These are phyloP conservation scores for Saxicola maurus DNA, from an alignment of 2,797 vertebrate species.

Conservation along the genomic window DNA sequence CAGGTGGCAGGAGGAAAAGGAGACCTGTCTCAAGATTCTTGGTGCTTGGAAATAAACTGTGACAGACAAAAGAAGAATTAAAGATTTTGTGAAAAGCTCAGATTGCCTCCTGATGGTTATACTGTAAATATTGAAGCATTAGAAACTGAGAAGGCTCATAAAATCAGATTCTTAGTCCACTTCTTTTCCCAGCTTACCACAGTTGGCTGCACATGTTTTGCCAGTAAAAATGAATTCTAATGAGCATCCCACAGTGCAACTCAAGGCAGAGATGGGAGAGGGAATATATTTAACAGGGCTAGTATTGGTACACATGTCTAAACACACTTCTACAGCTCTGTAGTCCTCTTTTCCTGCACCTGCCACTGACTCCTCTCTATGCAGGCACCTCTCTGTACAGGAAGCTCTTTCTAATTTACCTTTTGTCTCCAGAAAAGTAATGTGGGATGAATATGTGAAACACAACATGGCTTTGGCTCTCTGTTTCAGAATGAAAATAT, in stretches of 20 bases:
- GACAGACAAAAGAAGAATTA: not conserved
- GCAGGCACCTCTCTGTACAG: not conserved
- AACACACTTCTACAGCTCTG: not conserved
- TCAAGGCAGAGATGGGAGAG: not conserved
- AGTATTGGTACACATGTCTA: not conserved
- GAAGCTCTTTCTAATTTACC: not conserved
- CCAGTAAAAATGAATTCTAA: not conserved
- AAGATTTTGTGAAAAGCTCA: not conserved
- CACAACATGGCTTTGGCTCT: not conserved
- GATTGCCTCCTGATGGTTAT: not conserved
- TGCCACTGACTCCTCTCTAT: not conserved
- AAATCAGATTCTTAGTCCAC: not conserved
- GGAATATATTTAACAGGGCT: not conserved
- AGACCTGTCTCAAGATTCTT: not conserved
- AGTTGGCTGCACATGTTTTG: not conserved
- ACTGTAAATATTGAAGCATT: not conserved
- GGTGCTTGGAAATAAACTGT: not conserved
- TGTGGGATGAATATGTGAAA: not conserved
- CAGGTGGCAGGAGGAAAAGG: not conserved
- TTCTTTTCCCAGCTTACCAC: not conserved
- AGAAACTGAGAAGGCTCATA: not conserved
- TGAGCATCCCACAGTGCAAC: not conserved
- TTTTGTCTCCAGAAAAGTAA: not conserved
- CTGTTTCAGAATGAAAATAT: not conserved
- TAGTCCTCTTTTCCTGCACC: not conserved